These are phyloP conservation scores for Cylloceria caligata DNA, from an alignment of 2,888 invertebrate species.

Conservation along the genomic window DNA sequence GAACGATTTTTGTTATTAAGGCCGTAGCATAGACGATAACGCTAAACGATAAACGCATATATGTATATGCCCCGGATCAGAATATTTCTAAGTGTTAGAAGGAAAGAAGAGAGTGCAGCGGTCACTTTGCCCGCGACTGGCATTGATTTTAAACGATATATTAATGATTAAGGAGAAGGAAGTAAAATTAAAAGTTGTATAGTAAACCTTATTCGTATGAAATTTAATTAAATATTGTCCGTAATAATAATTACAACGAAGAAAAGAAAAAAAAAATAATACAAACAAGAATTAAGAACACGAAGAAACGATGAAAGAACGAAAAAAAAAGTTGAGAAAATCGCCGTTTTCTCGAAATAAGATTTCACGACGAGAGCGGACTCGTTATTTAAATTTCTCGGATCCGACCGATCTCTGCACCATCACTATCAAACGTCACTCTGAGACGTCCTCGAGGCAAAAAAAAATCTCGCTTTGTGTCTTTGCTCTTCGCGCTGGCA, in stretches of 20 bases:
- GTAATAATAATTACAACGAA: conserved; percentile 84
- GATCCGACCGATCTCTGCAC: conserved; percentile 76
- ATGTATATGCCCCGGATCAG: conserved; percentile 78
- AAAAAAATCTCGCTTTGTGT: conserved; percentile 51
- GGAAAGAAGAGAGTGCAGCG: conserved; percentile 69
- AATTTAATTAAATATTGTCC: conserved; percentile 82
- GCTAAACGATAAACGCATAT: conserved; percentile 72
- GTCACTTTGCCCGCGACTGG: conserved; percentile 77
- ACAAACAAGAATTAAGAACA: conserved; percentile 22
- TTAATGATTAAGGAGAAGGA: conserved; percentile 77
- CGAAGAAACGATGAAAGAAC: conserved; percentile 41
- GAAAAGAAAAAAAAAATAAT: conserved; percentile 66
- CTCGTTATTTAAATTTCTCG: conserved; percentile 76
- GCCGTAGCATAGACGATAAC: conserved; percentile 80
- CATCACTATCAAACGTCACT: conserved; percentile 72
- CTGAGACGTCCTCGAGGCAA: conserved; percentile 75
- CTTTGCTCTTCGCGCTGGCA: conserved; percentile 47
- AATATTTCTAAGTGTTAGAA: conserved; percentile 79
- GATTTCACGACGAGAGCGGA: conserved; percentile 78
- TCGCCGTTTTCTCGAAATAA: conserved; percentile 78
- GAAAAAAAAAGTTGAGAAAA: conserved; percentile 22
- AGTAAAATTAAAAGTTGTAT: conserved; percentile 83
- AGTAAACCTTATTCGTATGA: conserved; percentile 81
- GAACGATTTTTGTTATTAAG: conserved; percentile 80
- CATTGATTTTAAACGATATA: conserved; percentile 82